phyloP scores from a whole-genome alignment of 2,888 invertebrate species.

The Archips crataeganus region DNA sequence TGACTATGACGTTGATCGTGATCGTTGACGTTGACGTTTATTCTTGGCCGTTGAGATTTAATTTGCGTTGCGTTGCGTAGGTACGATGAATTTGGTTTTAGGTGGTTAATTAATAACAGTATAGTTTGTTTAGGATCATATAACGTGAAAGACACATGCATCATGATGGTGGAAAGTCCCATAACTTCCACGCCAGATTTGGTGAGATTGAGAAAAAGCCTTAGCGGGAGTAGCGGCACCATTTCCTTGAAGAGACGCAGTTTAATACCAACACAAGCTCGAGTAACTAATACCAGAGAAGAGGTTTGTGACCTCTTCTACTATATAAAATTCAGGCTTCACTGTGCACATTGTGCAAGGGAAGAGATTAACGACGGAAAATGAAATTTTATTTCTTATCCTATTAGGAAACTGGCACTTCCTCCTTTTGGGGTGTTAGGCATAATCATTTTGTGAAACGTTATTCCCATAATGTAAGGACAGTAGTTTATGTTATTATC shows the following conservation, averaged over 20 bases:
- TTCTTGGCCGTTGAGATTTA: constrained; percentile 52
- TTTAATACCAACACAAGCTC: constrained; percentile 67
- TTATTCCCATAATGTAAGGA: no score
- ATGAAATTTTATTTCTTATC: no score
- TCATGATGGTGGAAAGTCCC: constrained; percentile 66
- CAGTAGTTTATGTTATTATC: no score
- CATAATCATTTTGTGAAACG: no score
- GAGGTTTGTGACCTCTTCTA: constrained; percentile 59
- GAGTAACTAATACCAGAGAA: constrained; percentile 56
- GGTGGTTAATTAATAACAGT: constrained; percentile 14
- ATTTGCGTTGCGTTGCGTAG: neutral
- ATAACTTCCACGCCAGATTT: constrained; percentile 67
- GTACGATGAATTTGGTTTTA: neutral
- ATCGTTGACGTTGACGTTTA: no score
- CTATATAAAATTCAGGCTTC: neutral
- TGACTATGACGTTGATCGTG: neutral
- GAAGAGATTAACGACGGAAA: no score
- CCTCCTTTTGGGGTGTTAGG: no score
- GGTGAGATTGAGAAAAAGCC: constrained; percentile 59
- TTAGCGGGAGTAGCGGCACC: constrained; percentile 72
- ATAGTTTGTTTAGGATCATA: constrained; percentile 1
- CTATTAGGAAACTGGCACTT: no score
- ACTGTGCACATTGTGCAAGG: no score
- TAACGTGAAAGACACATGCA: constrained; percentile 20
- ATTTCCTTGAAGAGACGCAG: constrained; percentile 69